Evolutionary conservation across 2,888 invertebrate species (phyloP).

Genomic region (Hecatera dysodea): DNA sequence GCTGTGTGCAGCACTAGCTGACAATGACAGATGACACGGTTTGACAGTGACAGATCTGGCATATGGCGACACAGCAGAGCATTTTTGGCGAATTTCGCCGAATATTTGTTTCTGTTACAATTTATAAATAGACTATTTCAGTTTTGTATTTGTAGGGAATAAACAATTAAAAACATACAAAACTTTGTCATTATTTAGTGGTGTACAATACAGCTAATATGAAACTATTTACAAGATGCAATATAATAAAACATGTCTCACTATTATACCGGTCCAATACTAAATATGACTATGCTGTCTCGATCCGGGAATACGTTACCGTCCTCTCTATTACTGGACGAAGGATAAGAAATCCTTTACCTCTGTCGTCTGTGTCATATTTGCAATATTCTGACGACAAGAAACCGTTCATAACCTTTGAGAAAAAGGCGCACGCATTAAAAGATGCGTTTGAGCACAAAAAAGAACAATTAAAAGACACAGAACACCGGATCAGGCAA

Average conservation of each 20-base stretch:
- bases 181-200: conserved; percentile 4
- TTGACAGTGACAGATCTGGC: conserved; percentile 8
- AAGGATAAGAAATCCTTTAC: conserved; percentile 66
- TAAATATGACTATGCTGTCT: conserved; percentile 66
- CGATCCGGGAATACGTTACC: conserved; percentile 68
- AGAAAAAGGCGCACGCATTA: conserved; percentile 87
- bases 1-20: no score
- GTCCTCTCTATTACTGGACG: conserved; percentile 67
- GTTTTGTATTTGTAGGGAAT: conserved; percentile 23
- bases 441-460: conserved; percentile 92
- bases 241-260: conserved; percentile 73
- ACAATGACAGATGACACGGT: no score
- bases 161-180: conserved; percentile 10
- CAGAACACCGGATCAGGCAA: conserved; percentile 89
- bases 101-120: conserved; percentile 25
- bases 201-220: conserved; percentile 65
- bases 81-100: conserved; percentile 33
- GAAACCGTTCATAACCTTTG: conserved; percentile 82
- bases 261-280: conserved; percentile 66
- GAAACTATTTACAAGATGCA: conserved; percentile 75
- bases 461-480: conserved; percentile 91
- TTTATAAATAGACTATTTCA: conserved; percentile 23
- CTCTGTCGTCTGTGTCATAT: conserved; percentile 73
- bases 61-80: not conserved
- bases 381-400: conserved; percentile 82